phyloP scores from a whole-genome alignment of 2,888 invertebrate genomes.

The Arge pagana region DNA sequence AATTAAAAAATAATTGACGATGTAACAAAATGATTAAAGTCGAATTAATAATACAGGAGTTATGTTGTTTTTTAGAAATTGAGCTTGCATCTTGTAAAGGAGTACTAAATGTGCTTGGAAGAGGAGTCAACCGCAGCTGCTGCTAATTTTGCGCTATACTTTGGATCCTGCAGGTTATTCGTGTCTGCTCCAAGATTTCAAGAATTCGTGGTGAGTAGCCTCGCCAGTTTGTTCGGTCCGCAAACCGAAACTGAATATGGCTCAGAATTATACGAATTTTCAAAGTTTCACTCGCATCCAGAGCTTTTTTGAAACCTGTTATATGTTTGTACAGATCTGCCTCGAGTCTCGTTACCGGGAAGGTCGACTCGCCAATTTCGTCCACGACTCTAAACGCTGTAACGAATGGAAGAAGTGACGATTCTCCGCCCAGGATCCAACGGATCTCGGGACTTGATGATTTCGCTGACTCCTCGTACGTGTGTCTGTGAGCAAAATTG shows the following conservation, averaged over 20 bases:
- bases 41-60: too few species aligned
- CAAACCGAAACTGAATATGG: not conserved
- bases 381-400: slow-evolving; percentile 11
- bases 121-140: slow-evolving; percentile 17
- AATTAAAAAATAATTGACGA: too few species aligned
- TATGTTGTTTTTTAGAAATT: too few species aligned
- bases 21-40: too few species aligned
- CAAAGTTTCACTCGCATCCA: not conserved
- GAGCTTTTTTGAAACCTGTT: not conserved
- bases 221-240: slow-evolving; percentile 10
- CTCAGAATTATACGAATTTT: not conserved
- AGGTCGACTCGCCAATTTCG: slow-evolving; percentile 16
- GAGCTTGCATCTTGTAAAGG: too few species aligned
- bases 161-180: slow-evolving; percentile 2
- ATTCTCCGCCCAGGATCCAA: too few species aligned
- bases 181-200: slow-evolving; percentile 10
- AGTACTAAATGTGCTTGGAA: slow-evolving; percentile 7
- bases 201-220: slow-evolving; percentile 8
- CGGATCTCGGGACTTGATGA: too few species aligned
- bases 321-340: not conserved
- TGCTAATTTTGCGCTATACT: not conserved
- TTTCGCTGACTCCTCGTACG: too few species aligned
- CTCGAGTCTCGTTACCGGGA: not conserved
- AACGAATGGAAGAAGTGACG: too few species aligned
- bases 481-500: too few species aligned